Evolutionary conservation across 1,140 invertebrate species (phyloP).

Genomic region (Mamestra configurata): DNA sequence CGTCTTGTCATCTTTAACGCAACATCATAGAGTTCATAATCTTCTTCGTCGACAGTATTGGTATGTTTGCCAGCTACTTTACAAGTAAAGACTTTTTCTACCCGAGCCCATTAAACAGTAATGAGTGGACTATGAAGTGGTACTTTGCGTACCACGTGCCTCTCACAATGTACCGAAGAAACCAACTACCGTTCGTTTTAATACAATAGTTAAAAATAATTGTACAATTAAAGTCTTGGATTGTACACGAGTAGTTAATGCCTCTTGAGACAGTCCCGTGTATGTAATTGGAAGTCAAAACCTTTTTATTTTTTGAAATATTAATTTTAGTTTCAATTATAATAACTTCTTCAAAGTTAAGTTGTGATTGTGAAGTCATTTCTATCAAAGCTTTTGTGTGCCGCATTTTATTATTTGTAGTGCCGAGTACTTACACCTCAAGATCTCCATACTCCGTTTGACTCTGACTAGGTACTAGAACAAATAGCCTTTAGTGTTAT

Average conservation of each 20-base stretch:
- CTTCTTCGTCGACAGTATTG: not conserved
- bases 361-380: conserved; percentile 19
- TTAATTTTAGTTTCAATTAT: conserved; percentile 69
- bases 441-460: not conserved
- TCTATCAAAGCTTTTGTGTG: conserved; percentile 6
- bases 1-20: conserved; percentile 15
- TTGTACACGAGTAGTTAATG: conserved; percentile 73
- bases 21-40: conserved; percentile 47
- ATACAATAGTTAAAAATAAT: conserved; percentile 84
- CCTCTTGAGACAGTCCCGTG: conserved; percentile 75
- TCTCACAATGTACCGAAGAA: conserved; percentile 75
- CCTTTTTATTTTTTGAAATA: conserved; percentile 66
- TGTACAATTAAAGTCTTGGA: conserved; percentile 83
- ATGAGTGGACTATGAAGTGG: conserved; percentile 83
- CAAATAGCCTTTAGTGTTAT: not conserved
- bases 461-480: no score
- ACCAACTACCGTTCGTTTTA: conserved; percentile 83
- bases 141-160: conserved; percentile 84
- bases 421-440: not conserved
- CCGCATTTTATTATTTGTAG: conserved; percentile 22
- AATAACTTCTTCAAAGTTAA: conserved; percentile 71
- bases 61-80: conserved; percentile 47
- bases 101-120: conserved; percentile 84
- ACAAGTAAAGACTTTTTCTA: conserved; percentile 65
- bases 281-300: conserved; percentile 81